phyloP scores from a whole-genome alignment of 2,797 vertebrate genomes.

The Nyctalus aviator region DNA sequence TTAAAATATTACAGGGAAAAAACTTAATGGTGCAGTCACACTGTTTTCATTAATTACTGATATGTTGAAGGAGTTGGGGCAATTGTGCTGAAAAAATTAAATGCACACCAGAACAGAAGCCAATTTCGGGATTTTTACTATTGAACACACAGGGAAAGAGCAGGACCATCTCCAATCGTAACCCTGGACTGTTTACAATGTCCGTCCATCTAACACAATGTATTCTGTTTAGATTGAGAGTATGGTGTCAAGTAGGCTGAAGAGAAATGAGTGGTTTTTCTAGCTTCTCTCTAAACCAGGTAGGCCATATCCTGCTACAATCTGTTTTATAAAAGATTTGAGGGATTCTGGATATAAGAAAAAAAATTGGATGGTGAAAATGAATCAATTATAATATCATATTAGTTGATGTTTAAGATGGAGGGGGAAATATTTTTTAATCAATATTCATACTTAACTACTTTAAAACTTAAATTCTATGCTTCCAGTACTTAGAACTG shows the following conservation, averaged over 20 bases:
- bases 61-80: background rate
- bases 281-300: background rate
- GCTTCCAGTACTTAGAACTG: background rate
- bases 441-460: no score
- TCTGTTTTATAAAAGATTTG: background rate
- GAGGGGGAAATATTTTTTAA: no score
- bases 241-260: background rate
- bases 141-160: background rate
- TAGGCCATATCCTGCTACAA: background rate
- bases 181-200: background rate
- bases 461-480: no score
- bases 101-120: background rate
- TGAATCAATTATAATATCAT: background rate
- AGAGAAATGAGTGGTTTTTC: background rate
- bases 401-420: background rate
- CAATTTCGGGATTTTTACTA: background rate
- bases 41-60: slow-evolving; percentile 15
- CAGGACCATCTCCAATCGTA: background rate
- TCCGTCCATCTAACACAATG: background rate
- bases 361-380: background rate
- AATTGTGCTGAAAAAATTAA: background rate
- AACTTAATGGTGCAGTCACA: background rate
- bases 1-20: background rate
- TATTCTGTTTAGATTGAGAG: background rate
- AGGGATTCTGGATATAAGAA: background rate